Percentiles rank a stretch among this genome's conserved stretches.
phyloP scores from a whole-genome alignment of 2,888 invertebrate genomes.

The Lithosia quadra region DNA sequence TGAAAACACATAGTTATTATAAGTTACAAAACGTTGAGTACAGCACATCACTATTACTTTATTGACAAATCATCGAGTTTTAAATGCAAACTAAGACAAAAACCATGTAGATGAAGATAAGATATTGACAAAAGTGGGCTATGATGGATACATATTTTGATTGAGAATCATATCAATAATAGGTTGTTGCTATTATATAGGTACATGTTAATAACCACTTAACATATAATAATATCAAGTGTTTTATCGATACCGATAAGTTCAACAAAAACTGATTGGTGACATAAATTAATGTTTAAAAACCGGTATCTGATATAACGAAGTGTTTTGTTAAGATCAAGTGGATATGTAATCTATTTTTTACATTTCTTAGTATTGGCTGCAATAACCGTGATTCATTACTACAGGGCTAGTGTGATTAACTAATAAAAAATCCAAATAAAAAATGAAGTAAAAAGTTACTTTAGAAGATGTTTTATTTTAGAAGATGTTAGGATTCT shows the following conservation, averaged over 20 bases:
- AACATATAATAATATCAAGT: slow-evolving; percentile 44
- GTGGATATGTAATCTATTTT: neutral
- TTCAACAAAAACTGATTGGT: slow-evolving; percentile 31
- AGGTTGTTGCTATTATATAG: slow-evolving; percentile 16
- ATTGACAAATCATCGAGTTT: neutral
- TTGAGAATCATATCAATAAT: slow-evolving; percentile 21
- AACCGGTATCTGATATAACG: slow-evolving; percentile 25
- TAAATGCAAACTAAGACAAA: slow-evolving; percentile 1
- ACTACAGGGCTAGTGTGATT: neutral
- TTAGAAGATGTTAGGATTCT: neutral
- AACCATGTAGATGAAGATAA: slow-evolving; percentile 1
- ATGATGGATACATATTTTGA: slow-evolving; percentile 12
- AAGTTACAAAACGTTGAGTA: neutral
- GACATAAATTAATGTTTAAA: slow-evolving; percentile 23
- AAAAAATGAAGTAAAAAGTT: too few species aligned
- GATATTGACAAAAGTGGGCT: slow-evolving; percentile 4
- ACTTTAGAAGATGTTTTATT: too few species aligned
- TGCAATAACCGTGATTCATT: neutral
- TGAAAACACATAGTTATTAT: neutral
- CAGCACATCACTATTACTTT: neutral
- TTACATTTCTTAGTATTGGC: neutral
- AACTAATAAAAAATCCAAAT: too few species aligned
- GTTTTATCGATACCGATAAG: slow-evolving; percentile 28
- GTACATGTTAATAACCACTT: slow-evolving; percentile 30
- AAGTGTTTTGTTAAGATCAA: slow-evolving; percentile 15